Evolutionary conservation across 2,797 vertebrate species (phyloP).

Genomic region (Cyclura pinguis): DNA sequence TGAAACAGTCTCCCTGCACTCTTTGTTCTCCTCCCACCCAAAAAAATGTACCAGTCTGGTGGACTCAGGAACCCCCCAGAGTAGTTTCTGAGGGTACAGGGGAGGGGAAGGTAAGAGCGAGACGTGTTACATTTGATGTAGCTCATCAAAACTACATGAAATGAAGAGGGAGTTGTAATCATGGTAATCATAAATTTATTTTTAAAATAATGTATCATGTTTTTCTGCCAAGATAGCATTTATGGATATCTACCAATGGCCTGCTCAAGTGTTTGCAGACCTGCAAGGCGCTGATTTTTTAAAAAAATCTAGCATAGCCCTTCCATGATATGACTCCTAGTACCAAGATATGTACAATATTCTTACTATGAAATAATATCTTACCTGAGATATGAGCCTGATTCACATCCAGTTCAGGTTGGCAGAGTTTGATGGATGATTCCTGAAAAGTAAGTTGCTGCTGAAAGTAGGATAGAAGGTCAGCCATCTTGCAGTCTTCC

Average conservation of each 20-base stretch:
- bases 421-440: constrained; percentile 90
- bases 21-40: too few species aligned
- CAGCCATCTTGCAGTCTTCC: constrained; percentile 87
- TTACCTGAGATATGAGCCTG: constrained; percentile 95
- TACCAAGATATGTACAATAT: constrained; percentile 4
- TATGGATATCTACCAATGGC: background rate
- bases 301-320: background rate
- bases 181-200: background rate
- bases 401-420: constrained; percentile 87
- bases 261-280: background rate
- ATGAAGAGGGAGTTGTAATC: background rate
- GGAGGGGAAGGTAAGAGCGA: background rate
- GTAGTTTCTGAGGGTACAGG: background rate
- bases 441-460: constrained; percentile 92
- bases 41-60: too few species aligned
- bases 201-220: background rate
- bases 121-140: background rate
- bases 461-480: constrained; percentile 92
- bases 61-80: background rate
- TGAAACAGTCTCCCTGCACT: background rate
- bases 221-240: background rate
- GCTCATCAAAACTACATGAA: background rate
- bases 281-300: background rate
- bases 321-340: background rate
- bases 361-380: background rate